Conservation (phyloP, 2,113 vertebrate genomes). For the Xenopus tropicalis region UCB_Xtro_10.0 CM004443.2:35649501-35650000, state of each 20-base stretch:
- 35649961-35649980: no score
- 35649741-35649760: slow-evolving; percentile 56
- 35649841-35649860: slow-evolving; percentile 4
- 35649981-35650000: no score
- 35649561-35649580: slow-evolving; percentile 40
- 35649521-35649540: slow-evolving; percentile 48
- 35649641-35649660: slow-evolving; percentile 51
- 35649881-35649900: no score
- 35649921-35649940: no score
- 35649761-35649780: slow-evolving; percentile 63
- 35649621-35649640: slow-evolving; percentile 20
- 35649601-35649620: slow-evolving; percentile 15
- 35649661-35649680: slow-evolving; percentile 44
- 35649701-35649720: slow-evolving; percentile 61
- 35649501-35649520: slow-evolving; percentile 45
- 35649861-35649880: background rate
- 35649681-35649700: slow-evolving; percentile 47
- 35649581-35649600: slow-evolving; percentile 22
- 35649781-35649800: slow-evolving; percentile 58
- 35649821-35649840: slow-evolving; percentile 26
- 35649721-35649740: slow-evolving; percentile 57
- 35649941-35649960: no score
- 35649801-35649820: slow-evolving; percentile 33
- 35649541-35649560: slow-evolving; percentile 50
- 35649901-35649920: no score